phyloP scores from a whole-genome alignment of 2,113 vertebrate species.

The Genyomyrus donnyi region DNA sequence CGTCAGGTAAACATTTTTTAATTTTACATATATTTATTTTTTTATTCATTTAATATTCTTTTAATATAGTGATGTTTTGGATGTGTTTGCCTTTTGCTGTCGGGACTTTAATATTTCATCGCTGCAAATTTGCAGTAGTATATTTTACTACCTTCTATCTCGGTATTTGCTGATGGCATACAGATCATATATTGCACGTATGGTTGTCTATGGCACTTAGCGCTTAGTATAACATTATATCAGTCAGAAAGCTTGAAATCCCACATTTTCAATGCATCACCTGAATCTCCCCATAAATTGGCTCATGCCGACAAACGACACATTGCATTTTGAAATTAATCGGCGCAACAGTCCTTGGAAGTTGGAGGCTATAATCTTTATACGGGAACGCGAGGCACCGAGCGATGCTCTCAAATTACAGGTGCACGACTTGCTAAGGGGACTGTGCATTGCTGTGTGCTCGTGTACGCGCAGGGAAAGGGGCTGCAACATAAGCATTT shows the following conservation, averaged over 20 bases:
- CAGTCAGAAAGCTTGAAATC: not conserved
- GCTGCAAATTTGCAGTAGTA: not conserved
- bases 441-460: not conserved
- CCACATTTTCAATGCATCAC: not conserved
- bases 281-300: not conserved
- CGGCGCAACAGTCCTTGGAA: not conserved
- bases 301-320: not conserved
- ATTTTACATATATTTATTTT: not conserved
- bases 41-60: not conserved
- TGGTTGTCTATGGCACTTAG: not conserved
- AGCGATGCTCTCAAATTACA: constrained; percentile 12
- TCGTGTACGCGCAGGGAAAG: not conserved
- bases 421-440: not conserved
- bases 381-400: not conserved
- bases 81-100: not conserved
- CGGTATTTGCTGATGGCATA: not conserved
- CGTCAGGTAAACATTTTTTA: constrained; percentile 25
- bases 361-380: not conserved
- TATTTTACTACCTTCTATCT: not conserved
- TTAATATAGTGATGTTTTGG: not conserved
- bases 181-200: not conserved
- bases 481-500: not conserved
- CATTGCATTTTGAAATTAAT: not conserved
- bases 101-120: not conserved
- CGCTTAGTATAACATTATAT: not conserved